These are phyloP conservation scores for Canis aureus DNA, from an alignment of 2,113 vertebrate species.

Conservation along the genomic window DNA sequence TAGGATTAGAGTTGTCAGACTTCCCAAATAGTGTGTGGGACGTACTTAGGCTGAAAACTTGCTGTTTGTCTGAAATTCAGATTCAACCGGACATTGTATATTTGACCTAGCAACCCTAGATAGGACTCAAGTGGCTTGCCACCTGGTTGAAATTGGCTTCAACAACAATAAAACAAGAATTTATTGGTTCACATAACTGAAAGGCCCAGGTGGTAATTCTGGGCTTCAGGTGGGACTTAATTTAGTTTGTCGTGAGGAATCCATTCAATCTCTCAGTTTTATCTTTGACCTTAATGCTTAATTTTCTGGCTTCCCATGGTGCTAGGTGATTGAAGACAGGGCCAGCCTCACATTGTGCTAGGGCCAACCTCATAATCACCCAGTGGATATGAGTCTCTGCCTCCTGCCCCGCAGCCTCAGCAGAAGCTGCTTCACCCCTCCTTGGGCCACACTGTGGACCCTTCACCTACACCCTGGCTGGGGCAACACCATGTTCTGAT, in stretches of 20 bases:
- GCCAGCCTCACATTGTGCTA: background rate
- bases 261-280: conserved; percentile 15
- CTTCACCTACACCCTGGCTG: fast-evolving
- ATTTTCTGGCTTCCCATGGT: conserved; percentile 31
- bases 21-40: background rate
- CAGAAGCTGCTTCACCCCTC: background rate
- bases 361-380: background rate
- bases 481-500: background rate
- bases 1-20: background rate
- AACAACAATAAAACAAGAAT: background rate
- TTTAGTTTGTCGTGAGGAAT: conserved; percentile 62
- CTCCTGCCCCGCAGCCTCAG: background rate
- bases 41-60: background rate
- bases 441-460: fast-evolving
- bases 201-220: conserved; percentile 54
- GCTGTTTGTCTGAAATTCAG: background rate
- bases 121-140: background rate
- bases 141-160: background rate
- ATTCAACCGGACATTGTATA: background rate
- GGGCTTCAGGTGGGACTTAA: conserved; percentile 51
- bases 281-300: conserved; percentile 56
- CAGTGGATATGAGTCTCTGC: background rate
- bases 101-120: background rate
- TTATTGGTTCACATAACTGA: background rate
- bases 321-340: background rate